Evolutionary conservation across 2,113 vertebrate genomes (phyloP), one percentile per base, ranked within the genome.

Genomic region (Paramormyrops kingsleyae): DNA sequence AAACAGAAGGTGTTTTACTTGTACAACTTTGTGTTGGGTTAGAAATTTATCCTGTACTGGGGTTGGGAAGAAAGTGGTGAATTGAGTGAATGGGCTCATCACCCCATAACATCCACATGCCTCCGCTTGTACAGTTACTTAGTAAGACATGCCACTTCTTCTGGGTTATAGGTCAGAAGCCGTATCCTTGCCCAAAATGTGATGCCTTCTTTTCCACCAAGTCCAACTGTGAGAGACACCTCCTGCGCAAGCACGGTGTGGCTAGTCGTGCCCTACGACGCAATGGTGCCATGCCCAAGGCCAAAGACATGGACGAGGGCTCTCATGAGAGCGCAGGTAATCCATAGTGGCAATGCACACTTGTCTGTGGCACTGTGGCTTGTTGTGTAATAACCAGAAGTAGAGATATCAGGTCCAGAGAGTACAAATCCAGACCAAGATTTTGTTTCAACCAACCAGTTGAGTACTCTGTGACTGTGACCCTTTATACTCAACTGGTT

Each of bases 181-280:
- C 95, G 87, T 96, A 95, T 89, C 94, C 93, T 66, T 97, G 94
- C 93, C 94, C 96, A 90, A 96, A 96, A 93, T 94, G 94, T 87
- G 93, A 91, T 91, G 93, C 93, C 93, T 94, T 95, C 92, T 96
- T 96, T 96, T 96, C 95, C 92, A 95, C 95, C 93, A 96, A 97
- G 95, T 96, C 92, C 92, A 95, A 95, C 93, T 95, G 96, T 94
- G 95, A 96, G 95, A 95, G 96, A 80, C 96, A 97, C 94, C 95
- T 96, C 93, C 95, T 96, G 90, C 94, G 95, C 91, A 96, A 96
- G 92, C 94, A 93, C 8, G 94, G 95, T 93, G 92, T 95, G 93
- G 92, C 94, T 88, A 96, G 95, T 93, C 94, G 96, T 74, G 94
- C 92, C 46, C 44, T 97, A 92, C 94, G 96, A 77, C 97, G 95